Evolutionary conservation across 2,888 invertebrate species (phyloP).

Genomic region (Nebria brevicollis): DNA sequence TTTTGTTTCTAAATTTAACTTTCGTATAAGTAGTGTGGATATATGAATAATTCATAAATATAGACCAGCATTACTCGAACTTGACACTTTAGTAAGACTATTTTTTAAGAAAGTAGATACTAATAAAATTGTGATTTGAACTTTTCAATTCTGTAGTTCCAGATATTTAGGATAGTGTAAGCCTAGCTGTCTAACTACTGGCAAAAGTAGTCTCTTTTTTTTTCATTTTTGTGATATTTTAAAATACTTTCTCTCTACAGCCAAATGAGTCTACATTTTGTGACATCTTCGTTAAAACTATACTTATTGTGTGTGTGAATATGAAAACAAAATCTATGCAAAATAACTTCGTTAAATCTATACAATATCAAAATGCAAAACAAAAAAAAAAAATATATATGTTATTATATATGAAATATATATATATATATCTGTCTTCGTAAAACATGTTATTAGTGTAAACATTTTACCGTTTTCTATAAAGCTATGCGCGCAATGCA

Average conservation of each 20-base stretch:
- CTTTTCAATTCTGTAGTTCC: not conserved
- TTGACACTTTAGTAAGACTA: not conserved
- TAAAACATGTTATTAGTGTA: conserved; percentile 39
- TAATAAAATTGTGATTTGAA: not conserved
- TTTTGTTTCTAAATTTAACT: not conserved
- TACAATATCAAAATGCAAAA: conserved; percentile 9
- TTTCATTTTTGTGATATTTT: conserved; percentile 12
- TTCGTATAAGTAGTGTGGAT: no score
- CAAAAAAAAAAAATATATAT: conserved; percentile 22
- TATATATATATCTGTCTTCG: conserved; percentile 20
- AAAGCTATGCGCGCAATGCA: conserved; percentile 65
- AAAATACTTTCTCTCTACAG: conserved; percentile 63
- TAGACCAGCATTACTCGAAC: not conserved
- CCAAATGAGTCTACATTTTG: conserved; percentile 59
- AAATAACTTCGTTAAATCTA: conserved; percentile 12
- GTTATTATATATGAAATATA: conserved; percentile 18
- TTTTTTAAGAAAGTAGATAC: not conserved
- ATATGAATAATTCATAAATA: not conserved
- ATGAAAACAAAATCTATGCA: conserved; percentile 21
- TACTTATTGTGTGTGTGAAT: conserved; percentile 62
- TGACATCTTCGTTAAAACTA: conserved; percentile 59
- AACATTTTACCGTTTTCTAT: conserved; percentile 54
- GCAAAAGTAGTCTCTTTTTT: not conserved
- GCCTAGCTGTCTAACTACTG: conserved; percentile 1
- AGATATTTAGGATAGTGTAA: not conserved